These are phyloP conservation scores for Perizoma flavofasciatum DNA, from an alignment of 2,888 invertebrate genomes.

Conservation along the genomic window DNA sequence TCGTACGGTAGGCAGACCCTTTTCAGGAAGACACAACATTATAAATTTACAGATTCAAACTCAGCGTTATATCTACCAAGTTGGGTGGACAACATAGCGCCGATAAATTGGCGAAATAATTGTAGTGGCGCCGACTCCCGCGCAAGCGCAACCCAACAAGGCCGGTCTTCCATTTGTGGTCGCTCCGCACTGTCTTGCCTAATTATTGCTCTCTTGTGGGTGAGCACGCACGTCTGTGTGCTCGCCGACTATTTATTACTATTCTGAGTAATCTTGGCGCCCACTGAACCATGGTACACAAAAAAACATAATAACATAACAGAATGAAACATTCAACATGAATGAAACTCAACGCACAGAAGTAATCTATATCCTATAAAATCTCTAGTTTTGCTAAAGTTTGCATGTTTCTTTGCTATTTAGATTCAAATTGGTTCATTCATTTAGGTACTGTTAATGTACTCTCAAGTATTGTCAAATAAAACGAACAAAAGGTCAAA, in stretches of 20 bases:
- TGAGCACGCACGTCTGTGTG: constrained; percentile 63
- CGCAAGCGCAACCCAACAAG: constrained; percentile 73
- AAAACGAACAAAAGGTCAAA: no score
- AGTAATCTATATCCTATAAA: no score
- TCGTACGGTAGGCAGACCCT: constrained; percentile 13
- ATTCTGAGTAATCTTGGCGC: constrained; percentile 38
- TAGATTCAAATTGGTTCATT: no score
- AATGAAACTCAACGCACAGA: not conserved
- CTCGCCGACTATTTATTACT: constrained; percentile 65
- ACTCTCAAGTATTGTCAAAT: no score
- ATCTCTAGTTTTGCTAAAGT: no score
- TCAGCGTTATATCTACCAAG: constrained; percentile 12
- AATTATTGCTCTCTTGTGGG: constrained; percentile 77
- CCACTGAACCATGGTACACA: constrained; percentile 21
- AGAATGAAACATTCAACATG: no score
- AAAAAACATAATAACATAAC: constrained; percentile 21
- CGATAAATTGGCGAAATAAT: constrained; percentile 61
- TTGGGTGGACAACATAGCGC: constrained; percentile 31
- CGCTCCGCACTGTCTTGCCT: constrained; percentile 61
- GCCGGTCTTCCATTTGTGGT: constrained; percentile 75
- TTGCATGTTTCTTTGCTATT: no score
- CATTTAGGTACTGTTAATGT: no score
- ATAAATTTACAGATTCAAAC: constrained; percentile 25
- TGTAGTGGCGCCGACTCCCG: constrained; percentile 69
- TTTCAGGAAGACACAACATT: constrained; percentile 15